Percentiles rank a stretch among this genome's conserved stretches.
These are phyloP conservation scores for Drosophila borealis DNA, from an alignment of 2,888 invertebrate species.

Conservation along the genomic window DNA sequence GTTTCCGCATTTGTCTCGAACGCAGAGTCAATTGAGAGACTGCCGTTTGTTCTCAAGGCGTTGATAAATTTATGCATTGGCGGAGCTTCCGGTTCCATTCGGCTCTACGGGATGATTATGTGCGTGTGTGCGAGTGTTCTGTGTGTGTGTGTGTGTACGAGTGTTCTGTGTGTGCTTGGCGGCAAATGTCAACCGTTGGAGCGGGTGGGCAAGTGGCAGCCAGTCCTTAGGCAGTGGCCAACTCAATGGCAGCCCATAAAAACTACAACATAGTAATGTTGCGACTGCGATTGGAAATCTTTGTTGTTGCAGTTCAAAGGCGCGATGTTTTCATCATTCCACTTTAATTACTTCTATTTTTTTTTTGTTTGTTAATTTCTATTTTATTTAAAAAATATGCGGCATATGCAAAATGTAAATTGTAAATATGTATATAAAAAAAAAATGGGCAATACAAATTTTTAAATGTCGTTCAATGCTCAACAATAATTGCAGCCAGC, in stretches of 20 bases:
- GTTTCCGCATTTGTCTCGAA: conserved; percentile 45
- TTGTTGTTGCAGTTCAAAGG: conserved; percentile 51
- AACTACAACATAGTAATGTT: conserved; percentile 43
- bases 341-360: background rate
- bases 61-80: conserved; percentile 81
- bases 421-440: background rate
- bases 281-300: conserved; percentile 23
- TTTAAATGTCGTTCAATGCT: conserved; percentile 10
- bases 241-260: conserved; percentile 80
- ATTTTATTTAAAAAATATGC: conserved; percentile 25
- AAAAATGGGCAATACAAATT: background rate
- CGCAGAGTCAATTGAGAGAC: conserved; percentile 32
- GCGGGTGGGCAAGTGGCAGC: conserved; percentile 29
- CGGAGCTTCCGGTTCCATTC: conserved; percentile 68
- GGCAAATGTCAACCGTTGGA: conserved; percentile 54
- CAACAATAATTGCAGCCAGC: background rate
- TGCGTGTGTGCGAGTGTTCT: background rate
- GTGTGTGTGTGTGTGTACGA: background rate
- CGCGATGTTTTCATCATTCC: conserved; percentile 17
- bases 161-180: conserved; percentile 11
- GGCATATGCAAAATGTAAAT: conserved; percentile 3
- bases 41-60: conserved; percentile 57
- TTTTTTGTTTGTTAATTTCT: conserved; percentile 26
- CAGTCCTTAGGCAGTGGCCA: conserved; percentile 23
- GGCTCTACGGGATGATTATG: conserved; percentile 1